phyloP scores from a whole-genome alignment of 1,140 invertebrate species.

The Akabosia matsudoensis region DNA sequence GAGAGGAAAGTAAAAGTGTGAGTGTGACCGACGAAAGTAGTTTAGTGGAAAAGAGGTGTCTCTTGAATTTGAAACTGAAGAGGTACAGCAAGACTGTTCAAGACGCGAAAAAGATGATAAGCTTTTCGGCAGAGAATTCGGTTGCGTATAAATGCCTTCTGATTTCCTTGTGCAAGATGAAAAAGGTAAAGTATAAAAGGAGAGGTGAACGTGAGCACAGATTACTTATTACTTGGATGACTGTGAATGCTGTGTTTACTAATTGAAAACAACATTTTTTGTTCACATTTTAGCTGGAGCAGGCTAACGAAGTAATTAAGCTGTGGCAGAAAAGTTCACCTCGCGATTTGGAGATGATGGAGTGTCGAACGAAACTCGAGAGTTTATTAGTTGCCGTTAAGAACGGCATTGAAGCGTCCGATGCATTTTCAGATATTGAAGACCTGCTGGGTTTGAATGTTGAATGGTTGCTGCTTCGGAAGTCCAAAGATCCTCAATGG shows the following conservation, averaged over 20 bases:
- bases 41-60: constrained; percentile 42
- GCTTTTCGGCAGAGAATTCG: constrained; percentile 27
- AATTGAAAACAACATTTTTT: background rate
- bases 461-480: constrained; percentile 40
- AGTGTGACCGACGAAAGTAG: constrained; percentile 30
- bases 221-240: background rate
- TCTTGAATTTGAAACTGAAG: constrained; percentile 36
- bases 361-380: constrained; percentile 42
- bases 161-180: constrained; percentile 40
- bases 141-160: constrained; percentile 43
- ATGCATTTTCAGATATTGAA: constrained; percentile 44
- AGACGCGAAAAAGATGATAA: constrained; percentile 38
- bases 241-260: background rate
- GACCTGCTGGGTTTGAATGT: constrained; percentile 36
- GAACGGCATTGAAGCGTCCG: constrained; percentile 39
- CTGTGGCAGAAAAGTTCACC: constrained; percentile 40
- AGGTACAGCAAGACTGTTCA: constrained; percentile 36
- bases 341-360: constrained; percentile 41
- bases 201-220: too few relatives aligned
- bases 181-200: constrained; percentile 33
- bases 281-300: constrained; percentile 34
- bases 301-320: constrained; percentile 35
- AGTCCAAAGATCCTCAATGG: constrained; percentile 38
- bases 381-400: constrained; percentile 35
- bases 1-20: background rate